Evolutionary conservation across 2,113 vertebrate species (phyloP), one percentile per base, ranked within the genome.

Genomic region (Serinus canaria): DNA sequence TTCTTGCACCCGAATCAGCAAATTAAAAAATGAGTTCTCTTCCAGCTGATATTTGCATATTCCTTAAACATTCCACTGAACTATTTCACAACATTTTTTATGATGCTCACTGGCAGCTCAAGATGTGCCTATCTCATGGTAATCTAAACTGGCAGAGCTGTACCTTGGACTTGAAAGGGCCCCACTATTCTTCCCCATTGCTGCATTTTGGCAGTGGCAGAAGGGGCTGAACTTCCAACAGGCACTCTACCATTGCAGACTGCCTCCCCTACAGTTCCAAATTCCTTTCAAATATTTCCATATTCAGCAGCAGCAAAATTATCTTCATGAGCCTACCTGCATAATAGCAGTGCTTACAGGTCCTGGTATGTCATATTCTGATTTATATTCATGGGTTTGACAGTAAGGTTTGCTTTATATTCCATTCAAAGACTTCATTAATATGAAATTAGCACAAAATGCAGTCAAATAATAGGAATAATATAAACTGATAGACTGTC

Each of bases 1-100:
- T 92, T 96, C 68, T 89, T 92, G 81, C 82, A 59, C 31, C 79
- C 72, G 19, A 91, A 33, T 35, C 41, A 72, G 92, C 56, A 75
- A 87, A 89, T 77, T 73, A 77, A 94, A 89, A 83, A 39, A 52
- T 14, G 37, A 90, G 56, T 92, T 95, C 59, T 89, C 73, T 92
- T 96, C 89, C 59, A 47, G 47, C 60, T 92, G 82, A 68, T 22
- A 95, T 90, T 95, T 96, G 85, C 92, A 93, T 95, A 82, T 90
- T 95, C 53, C 94, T 97, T 90, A 91, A 95, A 92, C 58, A 91
- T 46, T 81, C 89, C 46, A 80, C 63, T 89, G 74, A 89, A 79
- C 72, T 92, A 85, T 95, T 96, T 87, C 53, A 35, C 59, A 62
- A 22, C 15, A 7, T 19, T 85, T 94, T 89, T 81, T 91, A 78